Evolutionary conservation across 2,888 invertebrate genomes (phyloP).

Genomic region (Dolomedes plantarius): DNA sequence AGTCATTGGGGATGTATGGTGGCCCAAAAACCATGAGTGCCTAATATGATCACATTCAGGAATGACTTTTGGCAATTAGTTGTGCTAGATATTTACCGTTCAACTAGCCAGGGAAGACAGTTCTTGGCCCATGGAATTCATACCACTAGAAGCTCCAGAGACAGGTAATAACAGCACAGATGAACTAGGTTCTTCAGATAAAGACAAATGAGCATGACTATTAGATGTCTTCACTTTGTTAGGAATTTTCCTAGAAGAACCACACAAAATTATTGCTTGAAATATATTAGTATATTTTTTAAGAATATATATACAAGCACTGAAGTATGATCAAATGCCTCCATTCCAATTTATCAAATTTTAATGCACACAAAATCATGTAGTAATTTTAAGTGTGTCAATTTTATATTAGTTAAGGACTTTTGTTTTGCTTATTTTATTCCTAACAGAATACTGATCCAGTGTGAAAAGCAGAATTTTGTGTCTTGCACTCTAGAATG

Average conservation of each 20-base stretch:
- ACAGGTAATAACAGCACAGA: slow-evolving; percentile 61
- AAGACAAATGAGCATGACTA: slow-evolving; percentile 69
- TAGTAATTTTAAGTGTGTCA: too few species aligned
- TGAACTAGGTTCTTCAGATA: slow-evolving; percentile 66
- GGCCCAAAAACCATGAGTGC: slow-evolving; percentile 45
- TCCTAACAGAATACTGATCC: too few species aligned
- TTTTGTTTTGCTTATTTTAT: too few species aligned
- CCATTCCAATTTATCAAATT: too few species aligned
- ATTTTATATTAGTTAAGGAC: too few species aligned
- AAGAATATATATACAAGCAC: too few species aligned
- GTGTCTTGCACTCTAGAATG: too few species aligned
- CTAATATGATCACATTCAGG: slow-evolving; percentile 69
- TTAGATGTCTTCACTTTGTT: slow-evolving; percentile 63
- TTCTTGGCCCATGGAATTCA: slow-evolving; percentile 65
- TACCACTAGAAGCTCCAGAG: slow-evolving; percentile 61
- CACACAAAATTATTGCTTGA: too few species aligned
- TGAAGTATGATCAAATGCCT: too few species aligned
- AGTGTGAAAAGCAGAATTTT: too few species aligned
- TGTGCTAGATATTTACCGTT: slow-evolving; percentile 54
- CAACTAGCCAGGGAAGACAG: slow-evolving; percentile 71
- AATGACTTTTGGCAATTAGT: slow-evolving; percentile 71
- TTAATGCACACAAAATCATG: too few species aligned
- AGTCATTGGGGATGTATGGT: slow-evolving; percentile 47
- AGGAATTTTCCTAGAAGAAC: slow-evolving; percentile 50
- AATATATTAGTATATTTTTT: too few species aligned